These are phyloP conservation scores for Orthosia gracilis DNA, from an alignment of 2,888 invertebrate species.

Conservation along the genomic window DNA sequence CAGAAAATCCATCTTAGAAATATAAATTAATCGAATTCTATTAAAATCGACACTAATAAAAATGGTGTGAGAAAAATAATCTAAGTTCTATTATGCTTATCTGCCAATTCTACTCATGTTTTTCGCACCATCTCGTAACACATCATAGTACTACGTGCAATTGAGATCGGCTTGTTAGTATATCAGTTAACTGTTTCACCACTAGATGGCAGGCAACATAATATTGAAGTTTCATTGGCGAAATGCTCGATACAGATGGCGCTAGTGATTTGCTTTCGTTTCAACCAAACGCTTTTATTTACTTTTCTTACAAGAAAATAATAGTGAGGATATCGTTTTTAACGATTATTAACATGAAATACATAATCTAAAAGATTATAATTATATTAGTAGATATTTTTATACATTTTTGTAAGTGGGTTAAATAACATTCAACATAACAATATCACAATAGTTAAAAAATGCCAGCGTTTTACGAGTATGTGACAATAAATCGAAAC, in stretches of 20 bases:
- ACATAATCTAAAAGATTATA: too few relatives aligned
- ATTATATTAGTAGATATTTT: too few relatives aligned
- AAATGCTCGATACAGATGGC: slow-evolving; percentile 41
- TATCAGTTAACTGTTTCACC: fast-evolving
- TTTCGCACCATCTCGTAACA: slow-evolving; percentile 31
- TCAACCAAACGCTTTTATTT: background rate
- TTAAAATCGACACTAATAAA: background rate
- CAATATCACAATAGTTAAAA: too few relatives aligned
- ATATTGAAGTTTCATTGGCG: background rate
- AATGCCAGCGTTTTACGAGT: background rate
- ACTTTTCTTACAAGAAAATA: background rate
- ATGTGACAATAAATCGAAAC: background rate
- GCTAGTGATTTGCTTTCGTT: slow-evolving; percentile 4
- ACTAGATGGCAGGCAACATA: slow-evolving; percentile 37
- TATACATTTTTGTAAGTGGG: too few relatives aligned
- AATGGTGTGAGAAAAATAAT: background rate
- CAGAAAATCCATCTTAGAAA: background rate
- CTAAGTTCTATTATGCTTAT: background rate
- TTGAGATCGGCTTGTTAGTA: too few relatives aligned
- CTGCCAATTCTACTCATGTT: too few relatives aligned
- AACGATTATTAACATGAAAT: too few relatives aligned
- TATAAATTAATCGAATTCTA: background rate
- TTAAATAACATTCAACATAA: too few relatives aligned
- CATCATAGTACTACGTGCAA: background rate
- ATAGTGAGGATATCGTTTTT: too few relatives aligned